Evolutionary conservation across 2,113 vertebrate species (phyloP).

Genomic region (Zapornia atra): DNA sequence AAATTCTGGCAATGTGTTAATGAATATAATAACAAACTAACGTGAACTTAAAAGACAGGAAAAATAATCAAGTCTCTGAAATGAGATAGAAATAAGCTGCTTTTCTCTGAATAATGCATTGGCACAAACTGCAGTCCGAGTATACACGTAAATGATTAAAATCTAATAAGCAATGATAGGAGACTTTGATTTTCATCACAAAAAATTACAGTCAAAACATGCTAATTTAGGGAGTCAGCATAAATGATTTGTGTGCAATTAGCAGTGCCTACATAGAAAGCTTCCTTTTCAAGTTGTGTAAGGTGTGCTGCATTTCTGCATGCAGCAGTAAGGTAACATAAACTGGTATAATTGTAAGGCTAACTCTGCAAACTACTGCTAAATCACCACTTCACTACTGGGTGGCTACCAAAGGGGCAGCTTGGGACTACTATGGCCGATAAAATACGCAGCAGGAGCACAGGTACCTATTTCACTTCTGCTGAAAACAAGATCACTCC

Average conservation of each 20-base stretch:
- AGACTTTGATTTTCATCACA: neutral
- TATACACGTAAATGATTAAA: constrained; percentile 28
- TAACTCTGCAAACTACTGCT: neutral
- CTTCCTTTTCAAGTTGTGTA: neutral
- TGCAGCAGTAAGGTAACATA: neutral
- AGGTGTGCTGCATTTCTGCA: accelerated
- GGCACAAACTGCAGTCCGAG: neutral
- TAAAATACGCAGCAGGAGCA: neutral
- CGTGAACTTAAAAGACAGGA: neutral
- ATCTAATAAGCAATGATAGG: neutral
- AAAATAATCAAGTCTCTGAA: neutral
- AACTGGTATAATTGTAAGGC: neutral
- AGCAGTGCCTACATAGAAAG: neutral
- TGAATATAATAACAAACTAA: neutral
- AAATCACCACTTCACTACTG: neutral
- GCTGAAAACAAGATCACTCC: neutral
- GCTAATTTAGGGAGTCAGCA: neutral
- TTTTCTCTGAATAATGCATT: constrained; percentile 8
- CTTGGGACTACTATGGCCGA: neutral
- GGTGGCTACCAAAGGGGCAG: neutral
- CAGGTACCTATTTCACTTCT: neutral
- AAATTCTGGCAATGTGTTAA: neutral
- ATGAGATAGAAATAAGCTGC: neutral
- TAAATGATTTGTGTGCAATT: neutral
- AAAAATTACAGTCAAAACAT: neutral